Evolutionary conservation across 2,797 vertebrate genomes (phyloP), one percentile per base, ranked within the genome.

Genomic region (Amniataba percoides): DNA sequence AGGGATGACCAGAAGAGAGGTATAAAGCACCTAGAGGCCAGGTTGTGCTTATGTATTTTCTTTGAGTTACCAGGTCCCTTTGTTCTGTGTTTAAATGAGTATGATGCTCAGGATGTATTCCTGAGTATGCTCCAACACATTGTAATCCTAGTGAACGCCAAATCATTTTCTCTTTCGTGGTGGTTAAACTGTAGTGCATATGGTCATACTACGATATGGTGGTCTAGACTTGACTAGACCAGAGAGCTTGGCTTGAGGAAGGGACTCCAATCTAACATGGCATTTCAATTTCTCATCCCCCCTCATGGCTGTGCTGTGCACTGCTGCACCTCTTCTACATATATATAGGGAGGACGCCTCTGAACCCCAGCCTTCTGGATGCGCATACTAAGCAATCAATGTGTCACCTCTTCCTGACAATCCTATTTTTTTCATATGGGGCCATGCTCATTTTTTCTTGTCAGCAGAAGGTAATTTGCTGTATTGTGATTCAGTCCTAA

Each of bases 401-500:
- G 94, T 95, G 95, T 95, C 94, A 95, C 95, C 94, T 95, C 94
- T 90, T 91, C 91, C 91, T 95, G 94, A 94, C 95, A 94, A 91
- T 94, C 93, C 89, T 80, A 83, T 92, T 93, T 93, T 89, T 90
- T 90, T 81, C 87, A 93, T 93, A 93, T 83, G 81, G 85, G 89
- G 88, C 89, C 84, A 72, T 71, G 89, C 92, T 95, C 95, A 96
- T 96, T 96, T 96, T 95, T 95, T 95, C 94, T 94, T 95, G 95
- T 95, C 95, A 96, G 94, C 92, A 94, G 92, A 95, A 94, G 93
- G 94, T 96, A 95, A 96, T 96, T 96, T 96, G 93, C 93, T 93
- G 91, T 95, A 95, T 95, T 96, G 94, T 95, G 94, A 95, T 95
- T 95, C 93, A 91, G 92, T 92, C 93, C 91, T 91, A 95, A 95